Evolutionary conservation across 2,113 vertebrate species (phyloP).

Genomic region (Lycaon pictus): DNA sequence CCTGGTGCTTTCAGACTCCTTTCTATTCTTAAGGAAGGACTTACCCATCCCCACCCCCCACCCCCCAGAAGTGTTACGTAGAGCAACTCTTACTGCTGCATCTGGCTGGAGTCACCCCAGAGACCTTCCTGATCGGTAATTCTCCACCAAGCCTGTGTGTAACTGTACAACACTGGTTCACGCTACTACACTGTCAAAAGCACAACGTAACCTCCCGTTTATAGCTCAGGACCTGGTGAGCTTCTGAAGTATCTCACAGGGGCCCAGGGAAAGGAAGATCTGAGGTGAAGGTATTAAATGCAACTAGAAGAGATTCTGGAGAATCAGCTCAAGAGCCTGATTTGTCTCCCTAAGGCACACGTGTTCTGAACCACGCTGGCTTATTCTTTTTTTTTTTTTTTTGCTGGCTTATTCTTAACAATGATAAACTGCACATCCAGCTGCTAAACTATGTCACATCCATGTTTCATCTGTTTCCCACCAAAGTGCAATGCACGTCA

Average conservation of each 20-base stretch:
- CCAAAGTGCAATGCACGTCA: fast-evolving
- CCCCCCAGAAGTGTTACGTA: not conserved
- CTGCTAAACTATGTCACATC: fast-evolving
- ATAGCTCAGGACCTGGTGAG: fast-evolving
- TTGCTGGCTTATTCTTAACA: fast-evolving
- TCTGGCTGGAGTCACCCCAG: not conserved
- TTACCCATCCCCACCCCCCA: too few species aligned
- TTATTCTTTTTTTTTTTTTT: too few species aligned
- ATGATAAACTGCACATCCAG: too few species aligned
- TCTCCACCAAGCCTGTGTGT: not conserved
- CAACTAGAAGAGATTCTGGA: not conserved
- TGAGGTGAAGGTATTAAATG: not conserved
- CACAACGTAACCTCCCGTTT: fast-evolving
- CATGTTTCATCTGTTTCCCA: fast-evolving
- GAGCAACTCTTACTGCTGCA: not conserved
- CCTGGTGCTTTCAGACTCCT: not conserved
- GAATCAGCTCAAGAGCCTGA: not conserved
- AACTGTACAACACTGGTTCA: not conserved
- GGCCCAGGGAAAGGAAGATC: not conserved
- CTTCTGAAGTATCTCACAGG: not conserved
- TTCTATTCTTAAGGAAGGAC: not conserved
- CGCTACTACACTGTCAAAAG: not conserved
- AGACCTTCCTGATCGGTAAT: not conserved
- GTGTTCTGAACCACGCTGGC: fast-evolving
- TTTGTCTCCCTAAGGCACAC: not conserved